These are phyloP conservation scores for Pipa parva DNA, from an alignment of 2,113 vertebrate genomes.

Conservation along the genomic window DNA sequence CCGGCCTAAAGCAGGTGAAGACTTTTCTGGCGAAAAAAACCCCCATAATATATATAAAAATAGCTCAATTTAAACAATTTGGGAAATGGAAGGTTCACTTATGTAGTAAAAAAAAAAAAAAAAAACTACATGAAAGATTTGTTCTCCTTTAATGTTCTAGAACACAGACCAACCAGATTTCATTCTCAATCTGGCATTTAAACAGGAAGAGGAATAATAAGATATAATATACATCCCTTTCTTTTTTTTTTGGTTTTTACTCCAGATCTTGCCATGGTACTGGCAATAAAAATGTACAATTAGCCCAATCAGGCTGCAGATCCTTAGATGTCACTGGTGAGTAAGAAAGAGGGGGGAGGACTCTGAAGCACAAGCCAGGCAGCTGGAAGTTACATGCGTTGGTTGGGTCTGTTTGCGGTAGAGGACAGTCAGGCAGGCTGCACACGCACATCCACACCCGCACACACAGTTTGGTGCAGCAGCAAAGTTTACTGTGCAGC, in stretches of 20 bases:
- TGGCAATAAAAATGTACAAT: slow-evolving; percentile 55
- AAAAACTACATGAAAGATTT: background rate
- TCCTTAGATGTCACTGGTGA: slow-evolving; percentile 63
- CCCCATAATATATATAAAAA: no score
- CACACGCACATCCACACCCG: background rate
- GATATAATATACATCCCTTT: slow-evolving; percentile 30
- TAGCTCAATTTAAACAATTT: no score
- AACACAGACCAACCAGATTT: background rate
- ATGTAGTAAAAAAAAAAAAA: no score
- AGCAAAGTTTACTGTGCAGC: slow-evolving; percentile 47
- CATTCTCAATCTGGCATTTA: background rate
- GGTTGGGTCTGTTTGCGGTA: slow-evolving; percentile 52
- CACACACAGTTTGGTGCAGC: slow-evolving; percentile 44
- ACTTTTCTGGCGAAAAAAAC: no score
- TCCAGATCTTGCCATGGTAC: slow-evolving; percentile 30
- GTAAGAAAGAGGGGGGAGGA: slow-evolving; percentile 48
- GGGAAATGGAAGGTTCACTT: no score
- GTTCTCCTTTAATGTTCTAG: background rate
- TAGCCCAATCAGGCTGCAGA: slow-evolving; percentile 64
- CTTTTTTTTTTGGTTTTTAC: no score
- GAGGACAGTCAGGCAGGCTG: slow-evolving; percentile 27
- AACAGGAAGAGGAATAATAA: background rate
- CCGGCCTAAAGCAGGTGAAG: no score
- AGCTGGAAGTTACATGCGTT: slow-evolving; percentile 50
- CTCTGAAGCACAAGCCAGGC: slow-evolving; percentile 54